Base-by-base conservation (phyloP, 2,888 invertebrate genomes). In the Agriopis marginaria region DNA sequence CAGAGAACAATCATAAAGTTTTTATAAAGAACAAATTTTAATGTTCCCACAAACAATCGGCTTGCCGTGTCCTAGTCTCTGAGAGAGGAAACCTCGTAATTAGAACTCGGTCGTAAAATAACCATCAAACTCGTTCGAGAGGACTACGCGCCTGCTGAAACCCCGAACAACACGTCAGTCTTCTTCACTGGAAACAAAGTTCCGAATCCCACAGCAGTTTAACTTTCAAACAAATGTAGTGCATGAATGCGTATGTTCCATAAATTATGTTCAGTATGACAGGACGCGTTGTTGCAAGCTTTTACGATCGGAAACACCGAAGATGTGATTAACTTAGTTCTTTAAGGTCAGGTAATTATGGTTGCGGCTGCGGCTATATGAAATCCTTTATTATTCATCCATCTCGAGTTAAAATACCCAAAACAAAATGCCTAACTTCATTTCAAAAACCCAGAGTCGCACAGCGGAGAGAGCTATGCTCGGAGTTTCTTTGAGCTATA, bases 191-290 rank as follows among this genome's bases (percentile, higher is more conserved):
- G 0, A 0, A 0, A 73, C 84, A 89, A 75, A 76, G 77, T 66
- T 68, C 62, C 78, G 62, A 80, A 68, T 78, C 23, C 59, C 65
- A 61, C 70, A 59, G 50, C 54, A n/a, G 55, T 47, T 49, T 53
- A 45, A 66, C 65, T 64, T 69, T 65, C 11, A 59, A 49, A 72
- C 53, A 75, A 69, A 70, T 70, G 56, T 70, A 75, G 78, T 71
- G 81, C 79, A 72, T 84, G 83, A 84, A 82, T 82, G 82, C 79
- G 82, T 85, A 82, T 81, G 85, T 79, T 84, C 78, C 88, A 90
- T 93, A 93, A 93, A 93, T 93, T 90, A 91, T 83, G 85, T 82
- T 87, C 82, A 84, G 87, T 91, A 90, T 91, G 93, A 92, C 93
- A 91, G 88, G 88, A 83, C 82, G 86, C 84, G 90, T 88, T 89